Evolutionary conservation across 2,888 invertebrate genomes (phyloP), one percentile per base, ranked within the genome.

Genomic region (Synanthedon vespiformis): DNA sequence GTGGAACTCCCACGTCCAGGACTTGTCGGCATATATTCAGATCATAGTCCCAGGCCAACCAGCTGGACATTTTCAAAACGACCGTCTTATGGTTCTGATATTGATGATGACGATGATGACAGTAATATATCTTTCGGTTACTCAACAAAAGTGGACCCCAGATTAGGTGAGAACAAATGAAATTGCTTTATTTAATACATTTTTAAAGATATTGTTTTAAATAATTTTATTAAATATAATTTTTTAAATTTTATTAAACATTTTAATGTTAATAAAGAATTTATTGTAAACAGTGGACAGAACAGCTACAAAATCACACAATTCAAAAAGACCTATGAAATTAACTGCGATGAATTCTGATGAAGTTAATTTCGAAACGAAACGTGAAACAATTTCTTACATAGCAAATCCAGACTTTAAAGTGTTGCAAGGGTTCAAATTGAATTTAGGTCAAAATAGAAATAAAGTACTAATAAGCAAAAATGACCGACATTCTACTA

Each of bases 351-450:
- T 62, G 8, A 54, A 61, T 18, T 63, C 70, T 6, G 69, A 68
- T 11, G 70, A 76, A 52, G 54, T 56, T 4, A 53, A 58, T 18
- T 64, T 66, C 47, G 61, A 71, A 49, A 62, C 68, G 5, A 75
- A 75, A 59, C 78, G 74, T 52, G 74, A 76, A 55, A 75, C 76
- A 2, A 69, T 85, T 18, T 77, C 63, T 55, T 84, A 77, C 51
- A 77, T 78, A 50, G 74, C 85, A 0, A 77, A 77, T 48, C 86
- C 85, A 47, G 74, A 85, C 60, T 87, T 85, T 52, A 75, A 81
- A 60, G 78, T 82, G 3, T 58, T 86, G 44, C 72, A 81, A 66
- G 79, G 80, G 22, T 86, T 83, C 57, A 86, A 85, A 66, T 71
- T 80, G 18, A 82, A 85, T 61, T 68, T 85, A 55, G 63, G 68